Evolutionary conservation across 1,140 invertebrate species (phyloP), one percentile per base, ranked within the genome.

Genomic region (Zaprionus vittiger): DNA sequence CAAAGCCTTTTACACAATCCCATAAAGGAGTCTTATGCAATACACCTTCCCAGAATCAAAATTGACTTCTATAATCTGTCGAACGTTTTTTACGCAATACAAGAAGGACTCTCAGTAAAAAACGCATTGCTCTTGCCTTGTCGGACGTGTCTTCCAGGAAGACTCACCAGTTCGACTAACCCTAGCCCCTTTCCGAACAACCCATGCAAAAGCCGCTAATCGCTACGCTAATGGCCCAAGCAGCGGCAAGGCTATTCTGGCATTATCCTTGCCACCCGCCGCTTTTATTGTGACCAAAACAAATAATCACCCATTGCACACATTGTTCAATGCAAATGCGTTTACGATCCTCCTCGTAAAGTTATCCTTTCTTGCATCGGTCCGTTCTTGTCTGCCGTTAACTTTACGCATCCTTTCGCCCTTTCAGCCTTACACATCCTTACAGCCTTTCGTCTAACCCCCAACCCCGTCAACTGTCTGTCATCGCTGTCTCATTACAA

Each of bases 261-360:
- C 28, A 81, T 89, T 87, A 80, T 80, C 73, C 83, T 80, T 67
- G 84, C 85, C 84, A 90, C 84, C 84, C 84, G 84, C 62, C 85
- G 85, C 68, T 78, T 84, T 90, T 85, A 85, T 89, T 89, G 81
- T 84, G 82, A 89, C 85, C 85, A 89, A 89, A 89, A 80, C 81
- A 89, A 89, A 89, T 89, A 89, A 89, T 89, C 85, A 89, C 85
- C 85, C 81, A 90, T 89, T 90, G 85, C 74, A 69, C 70, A 85
- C 70, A 90, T 90, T 90, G 84, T 90, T 73, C 79, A 79, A 77
- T 73, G 79, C 70, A 89, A 84, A 80, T 83, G 79, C 68, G 69
- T 90, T 90, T 85, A 89, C 73, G 76, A 79, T 37, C 68, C 65
- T 15, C 57, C 75, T 80, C 85, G 69, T 89, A 89, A 89, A 89